phyloP scores from a whole-genome alignment of 2,888 invertebrate species.

The Hoplodrina blanda region DNA sequence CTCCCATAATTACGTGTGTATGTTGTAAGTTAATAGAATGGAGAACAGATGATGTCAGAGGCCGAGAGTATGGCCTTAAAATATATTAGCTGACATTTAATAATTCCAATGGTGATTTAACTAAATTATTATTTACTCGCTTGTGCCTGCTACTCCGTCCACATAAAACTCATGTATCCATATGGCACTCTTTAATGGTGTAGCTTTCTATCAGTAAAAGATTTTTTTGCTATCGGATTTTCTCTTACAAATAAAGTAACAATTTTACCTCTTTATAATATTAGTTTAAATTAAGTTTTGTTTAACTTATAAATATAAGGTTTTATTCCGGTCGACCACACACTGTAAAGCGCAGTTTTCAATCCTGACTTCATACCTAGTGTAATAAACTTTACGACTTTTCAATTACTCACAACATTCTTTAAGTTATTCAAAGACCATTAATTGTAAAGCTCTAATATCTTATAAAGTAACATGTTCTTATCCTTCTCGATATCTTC shows the following conservation, averaged over 20 bases:
- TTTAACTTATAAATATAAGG: neutral
- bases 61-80: constrained; percentile 37
- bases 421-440: neutral
- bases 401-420: constrained; percentile 6
- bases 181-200: neutral
- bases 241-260: neutral
- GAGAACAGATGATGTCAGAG: constrained; percentile 54
- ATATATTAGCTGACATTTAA: constrained; percentile 26
- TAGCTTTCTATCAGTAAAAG: neutral
- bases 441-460: neutral
- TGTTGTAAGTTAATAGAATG: constrained; percentile 51
- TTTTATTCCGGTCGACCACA: neutral
- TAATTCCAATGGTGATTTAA: constrained; percentile 17
- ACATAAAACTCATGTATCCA: neutral
- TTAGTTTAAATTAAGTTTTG: neutral
- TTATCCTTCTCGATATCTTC: neutral
- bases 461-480: neutral
- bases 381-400: constrained; percentile 2
- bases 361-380: neutral
- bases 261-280: neutral
- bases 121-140: constrained; percentile 3
- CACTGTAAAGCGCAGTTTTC: neutral
- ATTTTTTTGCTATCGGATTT: neutral
- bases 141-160: neutral
- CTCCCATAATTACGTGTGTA: constrained; percentile 42